A percentile compares a stretch with the other conserved stretches of the same genome.
phyloP scores from a whole-genome alignment of 1,140 invertebrate genomes.

The Lycorma delicatula region DNA sequence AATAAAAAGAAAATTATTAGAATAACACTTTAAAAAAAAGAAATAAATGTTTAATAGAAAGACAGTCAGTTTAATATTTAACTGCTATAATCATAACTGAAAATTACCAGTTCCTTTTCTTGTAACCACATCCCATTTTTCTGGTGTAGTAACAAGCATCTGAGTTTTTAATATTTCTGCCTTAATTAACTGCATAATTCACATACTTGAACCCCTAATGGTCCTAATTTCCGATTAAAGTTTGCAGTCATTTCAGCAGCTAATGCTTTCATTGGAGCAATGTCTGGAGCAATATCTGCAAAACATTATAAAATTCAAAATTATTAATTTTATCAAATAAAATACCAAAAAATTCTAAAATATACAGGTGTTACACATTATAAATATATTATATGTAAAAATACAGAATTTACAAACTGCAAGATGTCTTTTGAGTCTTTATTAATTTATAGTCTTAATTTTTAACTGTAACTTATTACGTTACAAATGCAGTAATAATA shows the following conservation, averaged over 20 bases:
- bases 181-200: conserved; percentile 97
- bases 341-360: no score
- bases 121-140: conserved; percentile 99
- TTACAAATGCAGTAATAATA: no score
- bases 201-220: conserved; percentile 70
- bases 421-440: no score
- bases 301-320: no score
- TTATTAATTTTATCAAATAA: no score
- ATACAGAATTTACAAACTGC: no score
- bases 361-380: no score
- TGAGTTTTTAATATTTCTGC: conserved; percentile 91
- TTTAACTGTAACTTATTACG: no score
- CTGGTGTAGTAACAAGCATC: conserved; percentile 97
- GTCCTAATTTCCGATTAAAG: conserved; percentile 71
- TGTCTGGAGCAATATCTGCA: conserved; percentile 92
- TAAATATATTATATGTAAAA: no score
- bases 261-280: conserved; percentile 98
- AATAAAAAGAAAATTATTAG: conserved; percentile 10
- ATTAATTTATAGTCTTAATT: no score
- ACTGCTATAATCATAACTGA: no score
- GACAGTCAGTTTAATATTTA: no score
- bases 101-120: conserved; percentile 68
- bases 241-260: conserved; percentile 97
- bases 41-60: background rate
- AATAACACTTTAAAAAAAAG: conserved; percentile 1